phyloP scores from a whole-genome alignment of 2,888 invertebrate species.

The Horisme vitalbata region DNA sequence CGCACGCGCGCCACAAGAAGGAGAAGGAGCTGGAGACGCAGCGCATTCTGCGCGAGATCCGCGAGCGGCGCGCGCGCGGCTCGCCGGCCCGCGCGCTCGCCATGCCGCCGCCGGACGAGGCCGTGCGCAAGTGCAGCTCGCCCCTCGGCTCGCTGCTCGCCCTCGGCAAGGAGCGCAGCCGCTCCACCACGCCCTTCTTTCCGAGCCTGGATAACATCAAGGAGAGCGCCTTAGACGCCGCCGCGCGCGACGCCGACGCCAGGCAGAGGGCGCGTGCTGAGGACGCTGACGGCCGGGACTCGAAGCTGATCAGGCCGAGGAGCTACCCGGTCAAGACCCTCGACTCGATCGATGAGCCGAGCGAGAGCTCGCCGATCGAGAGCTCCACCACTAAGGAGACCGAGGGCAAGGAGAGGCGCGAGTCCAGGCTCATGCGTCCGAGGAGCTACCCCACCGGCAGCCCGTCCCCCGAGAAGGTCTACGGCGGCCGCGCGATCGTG shows the following conservation, averaged over 20 bases:
- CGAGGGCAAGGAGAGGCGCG: conserved; percentile 53
- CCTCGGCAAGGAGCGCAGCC: conserved; percentile 65
- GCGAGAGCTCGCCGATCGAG: conserved; percentile 44
- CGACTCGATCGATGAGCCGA: conserved; percentile 56
- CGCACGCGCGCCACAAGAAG: conserved; percentile 83
- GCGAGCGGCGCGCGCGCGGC: conserved; percentile 82
- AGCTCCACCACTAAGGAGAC: conserved; percentile 42
- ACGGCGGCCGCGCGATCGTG: conserved; percentile 50
- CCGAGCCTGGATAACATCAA: conserved; percentile 78
- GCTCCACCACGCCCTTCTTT: conserved; percentile 75
- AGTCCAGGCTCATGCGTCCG: conserved; percentile 79
- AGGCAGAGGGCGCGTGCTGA: conserved; percentile 50
- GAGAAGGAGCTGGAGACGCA: conserved; percentile 87
- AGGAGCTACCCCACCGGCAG: conserved; percentile 84
- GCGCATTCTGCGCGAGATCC: conserved; percentile 85
- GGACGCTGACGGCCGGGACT: conserved; percentile 58
- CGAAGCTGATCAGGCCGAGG: conserved; percentile 78
- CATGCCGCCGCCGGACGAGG: conserved; percentile 49
- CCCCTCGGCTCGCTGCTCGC: conserved; percentile 54
- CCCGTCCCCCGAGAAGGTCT: conserved; percentile 70
- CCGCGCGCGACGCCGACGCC: conserved; percentile 38
- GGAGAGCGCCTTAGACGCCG: conserved; percentile 62
- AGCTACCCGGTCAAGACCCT: conserved; percentile 81
- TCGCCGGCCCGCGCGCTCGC: conserved; percentile 51
- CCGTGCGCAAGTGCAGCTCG: conserved; percentile 63